Evolutionary conservation across 1,140 invertebrate genomes (phyloP).

Genomic region (Streblospio benedicti): DNA sequence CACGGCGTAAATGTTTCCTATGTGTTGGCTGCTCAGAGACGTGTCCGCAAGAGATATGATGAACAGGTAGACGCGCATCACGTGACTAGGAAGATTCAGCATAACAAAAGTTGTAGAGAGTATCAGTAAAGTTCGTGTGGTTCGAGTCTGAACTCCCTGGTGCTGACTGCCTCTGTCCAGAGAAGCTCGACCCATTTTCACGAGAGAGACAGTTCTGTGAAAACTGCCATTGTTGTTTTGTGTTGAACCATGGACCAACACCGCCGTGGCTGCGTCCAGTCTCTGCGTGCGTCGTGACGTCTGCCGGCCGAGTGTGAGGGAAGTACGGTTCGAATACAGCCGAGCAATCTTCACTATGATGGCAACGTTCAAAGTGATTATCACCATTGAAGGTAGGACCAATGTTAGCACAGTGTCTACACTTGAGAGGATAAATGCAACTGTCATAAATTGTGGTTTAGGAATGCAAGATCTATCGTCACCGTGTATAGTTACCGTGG

Average conservation of each 20-base stretch:
- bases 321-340: not conserved
- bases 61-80: slow-evolving; percentile 1
- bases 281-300: not conserved
- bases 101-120: slow-evolving; percentile 13
- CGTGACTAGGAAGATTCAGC: slow-evolving; percentile 12
- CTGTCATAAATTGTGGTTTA: not conserved
- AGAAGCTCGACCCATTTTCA: too few species aligned
- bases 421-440: not conserved
- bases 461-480: not conserved
- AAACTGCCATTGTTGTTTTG: too few species aligned
- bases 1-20: slow-evolving; percentile 1
- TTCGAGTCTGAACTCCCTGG: slow-evolving; percentile 23
- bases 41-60: not conserved
- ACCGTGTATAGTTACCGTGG: not conserved
- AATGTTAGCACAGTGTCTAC: slow-evolving; percentile 12
- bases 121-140: slow-evolving; percentile 11
- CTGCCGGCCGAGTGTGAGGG: not conserved
- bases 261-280: not conserved
- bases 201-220: too few species aligned
- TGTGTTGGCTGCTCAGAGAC: not conserved
- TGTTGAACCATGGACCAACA: too few species aligned
- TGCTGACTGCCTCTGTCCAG: slow-evolving; percentile 30
- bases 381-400: not conserved
- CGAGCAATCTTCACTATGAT: slow-evolving; percentile 51
- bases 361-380: not conserved